Evolutionary conservation across 1,140 invertebrate species (phyloP).

Genomic region (Drosophila serrata): DNA sequence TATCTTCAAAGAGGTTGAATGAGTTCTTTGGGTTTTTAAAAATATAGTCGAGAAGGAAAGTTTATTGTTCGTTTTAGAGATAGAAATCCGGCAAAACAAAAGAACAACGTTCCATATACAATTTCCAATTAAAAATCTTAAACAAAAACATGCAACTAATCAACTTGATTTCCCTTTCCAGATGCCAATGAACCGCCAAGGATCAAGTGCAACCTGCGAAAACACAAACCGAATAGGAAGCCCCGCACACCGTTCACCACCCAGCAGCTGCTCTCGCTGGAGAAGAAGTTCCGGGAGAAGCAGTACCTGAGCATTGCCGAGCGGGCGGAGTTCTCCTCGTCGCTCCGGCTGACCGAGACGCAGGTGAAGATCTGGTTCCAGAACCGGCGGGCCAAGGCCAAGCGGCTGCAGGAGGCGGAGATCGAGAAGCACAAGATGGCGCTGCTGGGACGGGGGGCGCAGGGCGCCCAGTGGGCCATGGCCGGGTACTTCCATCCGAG

Average conservation of each 20-base stretch:
- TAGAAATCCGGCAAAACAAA: too few relatives aligned
- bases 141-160: constrained; percentile 17
- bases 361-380: constrained; percentile 99
- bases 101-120: too few relatives aligned
- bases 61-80: too few relatives aligned
- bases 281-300: constrained; percentile 98
- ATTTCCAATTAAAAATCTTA: not conserved
- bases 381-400: constrained; percentile 97
- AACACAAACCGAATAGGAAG: constrained; percentile 97
- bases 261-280: constrained; percentile 96
- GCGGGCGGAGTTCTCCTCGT: constrained; percentile 97
- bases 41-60: too few relatives aligned
- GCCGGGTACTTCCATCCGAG: constrained; percentile 85
- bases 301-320: constrained; percentile 99
- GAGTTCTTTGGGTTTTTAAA: too few relatives aligned
- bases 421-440: constrained; percentile 95
- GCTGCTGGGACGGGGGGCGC: constrained; percentile 86
- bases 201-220: constrained; percentile 96
- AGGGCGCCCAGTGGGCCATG: constrained; percentile 85
- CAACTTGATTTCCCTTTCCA: too few relatives aligned
- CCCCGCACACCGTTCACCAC: constrained; percentile 99
- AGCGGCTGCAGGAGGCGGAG: constrained; percentile 97
- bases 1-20: not conserved
- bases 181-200: constrained; percentile 89
- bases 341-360: constrained; percentile 97